Evolutionary conservation across 2,113 vertebrate species (phyloP), one percentile per base, ranked within the genome.

Genomic region (Notechis scutatus): DNA sequence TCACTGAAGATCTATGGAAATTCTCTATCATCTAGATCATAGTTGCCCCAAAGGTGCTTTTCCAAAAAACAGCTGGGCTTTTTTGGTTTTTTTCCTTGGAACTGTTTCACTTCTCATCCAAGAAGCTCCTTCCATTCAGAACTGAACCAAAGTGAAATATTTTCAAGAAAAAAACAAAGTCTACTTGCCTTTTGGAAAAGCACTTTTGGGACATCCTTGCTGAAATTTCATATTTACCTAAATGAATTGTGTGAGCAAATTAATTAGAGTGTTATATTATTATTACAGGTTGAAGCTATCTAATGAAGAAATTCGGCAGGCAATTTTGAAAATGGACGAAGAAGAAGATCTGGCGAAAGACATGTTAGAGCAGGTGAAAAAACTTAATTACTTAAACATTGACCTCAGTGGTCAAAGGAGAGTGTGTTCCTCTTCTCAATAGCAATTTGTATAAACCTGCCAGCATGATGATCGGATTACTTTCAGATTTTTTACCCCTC

Each of bases 281-380:
- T 90, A 57, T 95, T 91, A 91, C 95, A 99, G 99, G 97, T 97
- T 99, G 97, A 99, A 99, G 97, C 97, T 99, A 93, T 98, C 98
- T 92, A 99, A 99, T 7, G 99, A 99, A 87, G 99, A 99, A 97
- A 99, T 99, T 95, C 98, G 97, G 95, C 98, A 98, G 93, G 99
- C 99, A 5, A 98, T 99, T 93, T 94, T 99, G 93, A 98, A 98
- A 96, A 99, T 99, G 99, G 99, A 99, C 7, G 99, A 99, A 94
- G 98, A 99, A 94, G 99, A 99, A 96, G 99, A 99, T 95, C 97
- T 99, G 0, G 98, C 99, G 0, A 99, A 99, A 97, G 99, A 99
- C 93, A 99, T 99, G 99, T 96, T 99, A 96, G 99, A 99, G 92
- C 99, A 99, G 98, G 99, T 99, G 91, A 97, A 97, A 12, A 90